Percentiles rank a stretch among this genome's conserved stretches.
Evolutionary conservation across 2,113 vertebrate genomes (phyloP).

Genomic region (Xenotilapia flavipinnis): DNA sequence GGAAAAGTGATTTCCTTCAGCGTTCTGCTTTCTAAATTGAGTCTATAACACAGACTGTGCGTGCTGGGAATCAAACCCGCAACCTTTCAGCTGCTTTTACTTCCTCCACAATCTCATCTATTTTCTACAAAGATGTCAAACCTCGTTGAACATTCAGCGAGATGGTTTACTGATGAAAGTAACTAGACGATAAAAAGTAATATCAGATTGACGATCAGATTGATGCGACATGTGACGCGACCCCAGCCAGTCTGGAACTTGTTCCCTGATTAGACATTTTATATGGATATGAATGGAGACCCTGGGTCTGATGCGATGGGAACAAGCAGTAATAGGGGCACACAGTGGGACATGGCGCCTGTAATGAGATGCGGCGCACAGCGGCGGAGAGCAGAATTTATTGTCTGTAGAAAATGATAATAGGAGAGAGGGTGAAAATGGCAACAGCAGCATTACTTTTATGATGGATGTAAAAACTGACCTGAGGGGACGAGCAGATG

Average conservation of each 20-base stretch:
- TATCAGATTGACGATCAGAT: neutral
- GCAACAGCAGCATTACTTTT: slow-evolving; percentile 28
- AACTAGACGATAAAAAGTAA: neutral
- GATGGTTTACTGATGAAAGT: neutral
- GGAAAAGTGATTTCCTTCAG: neutral
- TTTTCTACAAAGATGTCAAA: neutral
- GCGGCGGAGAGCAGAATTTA: slow-evolving; percentile 19
- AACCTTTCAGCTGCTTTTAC: neutral
- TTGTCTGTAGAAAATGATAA: slow-evolving; percentile 41
- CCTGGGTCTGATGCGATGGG: neutral
- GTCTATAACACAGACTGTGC: neutral
- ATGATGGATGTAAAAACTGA: slow-evolving; percentile 33
- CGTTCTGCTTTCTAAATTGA: neutral
- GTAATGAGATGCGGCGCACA: slow-evolving; percentile 40
- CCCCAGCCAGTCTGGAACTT: neutral
- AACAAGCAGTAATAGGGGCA: slow-evolving; percentile 17
- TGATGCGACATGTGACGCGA: neutral
- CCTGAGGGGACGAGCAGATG: neutral
- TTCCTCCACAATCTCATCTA: neutral
- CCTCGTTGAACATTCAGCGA: neutral
- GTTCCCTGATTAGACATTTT: slow-evolving; percentile 17
- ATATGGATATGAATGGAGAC: slow-evolving; percentile 35
- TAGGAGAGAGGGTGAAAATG: slow-evolving; percentile 28
- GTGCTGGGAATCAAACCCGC: neutral
- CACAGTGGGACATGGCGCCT: slow-evolving; percentile 7